Conservation (phyloP, 2,113 vertebrate species). For the Otolemur garnettii region DNA sequence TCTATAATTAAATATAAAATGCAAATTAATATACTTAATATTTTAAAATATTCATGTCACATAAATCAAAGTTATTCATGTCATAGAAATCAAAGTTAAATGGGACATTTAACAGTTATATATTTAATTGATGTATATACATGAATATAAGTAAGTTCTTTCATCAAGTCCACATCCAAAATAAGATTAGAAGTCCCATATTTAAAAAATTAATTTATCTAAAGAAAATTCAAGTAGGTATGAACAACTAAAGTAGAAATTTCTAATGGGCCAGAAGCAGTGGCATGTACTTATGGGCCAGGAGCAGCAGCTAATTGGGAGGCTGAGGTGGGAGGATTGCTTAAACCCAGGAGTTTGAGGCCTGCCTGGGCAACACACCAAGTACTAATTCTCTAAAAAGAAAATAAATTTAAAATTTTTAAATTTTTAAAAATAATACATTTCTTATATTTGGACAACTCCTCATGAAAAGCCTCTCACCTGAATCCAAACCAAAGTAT, state of each 20-base stretch:
- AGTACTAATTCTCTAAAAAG: not conserved
- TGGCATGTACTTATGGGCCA: not conserved
- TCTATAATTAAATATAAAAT: conserved; percentile 35
- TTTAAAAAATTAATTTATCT: conserved; percentile 34
- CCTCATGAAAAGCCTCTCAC: no score
- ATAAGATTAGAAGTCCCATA: not conserved
- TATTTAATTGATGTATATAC: not conserved
- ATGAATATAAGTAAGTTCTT: conserved; percentile 7
- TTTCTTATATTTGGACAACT: not conserved
- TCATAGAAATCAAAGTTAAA: conserved; percentile 12
- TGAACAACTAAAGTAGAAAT: not conserved
- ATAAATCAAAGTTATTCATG: not conserved
- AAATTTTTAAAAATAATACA: not conserved
- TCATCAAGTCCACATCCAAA: conserved; percentile 12
- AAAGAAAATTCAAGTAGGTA: conserved; percentile 15
- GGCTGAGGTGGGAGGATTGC: not conserved
- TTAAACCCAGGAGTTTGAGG: not conserved
- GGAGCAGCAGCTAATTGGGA: not conserved
- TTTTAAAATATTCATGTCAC: not conserved
- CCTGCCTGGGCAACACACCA: not conserved
- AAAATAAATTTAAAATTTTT: not conserved
- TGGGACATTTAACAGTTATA: conserved; percentile 25
- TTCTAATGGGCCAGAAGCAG: not conserved
- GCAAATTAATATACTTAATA: not conserved
- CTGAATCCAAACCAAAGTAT: no score